phyloP scores from a whole-genome alignment of 2,888 invertebrate species.

The Allygus modestus region DNA sequence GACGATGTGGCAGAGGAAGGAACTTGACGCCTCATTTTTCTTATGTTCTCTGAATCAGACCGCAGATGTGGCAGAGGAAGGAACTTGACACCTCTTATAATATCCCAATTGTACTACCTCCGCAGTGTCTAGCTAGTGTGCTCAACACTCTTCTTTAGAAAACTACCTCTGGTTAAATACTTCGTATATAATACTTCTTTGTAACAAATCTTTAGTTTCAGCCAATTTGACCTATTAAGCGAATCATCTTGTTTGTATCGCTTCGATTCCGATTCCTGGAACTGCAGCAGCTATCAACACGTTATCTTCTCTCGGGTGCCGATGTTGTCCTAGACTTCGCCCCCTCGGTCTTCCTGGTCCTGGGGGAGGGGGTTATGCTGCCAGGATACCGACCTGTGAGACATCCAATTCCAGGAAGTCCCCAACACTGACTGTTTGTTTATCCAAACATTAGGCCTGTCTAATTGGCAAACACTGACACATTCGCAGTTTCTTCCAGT shows the following conservation, averaged over 20 bases:
- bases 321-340: neutral
- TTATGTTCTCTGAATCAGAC: too few relatives aligned
- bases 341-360: neutral
- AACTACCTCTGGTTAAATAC: too few relatives aligned
- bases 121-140: too few relatives aligned
- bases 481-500: neutral
- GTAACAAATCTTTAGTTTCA: too few relatives aligned
- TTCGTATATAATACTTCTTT: too few relatives aligned
- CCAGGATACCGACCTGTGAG: neutral
- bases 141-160: too few relatives aligned
- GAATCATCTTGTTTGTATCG: neutral
- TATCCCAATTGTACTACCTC: too few relatives aligned
- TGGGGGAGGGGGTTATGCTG: neutral
- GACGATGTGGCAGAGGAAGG: too few relatives aligned
- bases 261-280: neutral
- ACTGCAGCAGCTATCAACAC: neutral
- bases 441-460: conserved; percentile 1
- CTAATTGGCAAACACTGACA: conserved; percentile 5
- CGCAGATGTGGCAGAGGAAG: too few relatives aligned
- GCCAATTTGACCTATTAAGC: too few relatives aligned
- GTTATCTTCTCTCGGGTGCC: neutral
- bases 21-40: too few relatives aligned
- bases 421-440: neutral
- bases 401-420: neutral
- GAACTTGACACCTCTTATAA: too few relatives aligned